Evolutionary conservation across 2,797 vertebrate genomes (phyloP).

Genomic region (Fistularia commersonii): DNA sequence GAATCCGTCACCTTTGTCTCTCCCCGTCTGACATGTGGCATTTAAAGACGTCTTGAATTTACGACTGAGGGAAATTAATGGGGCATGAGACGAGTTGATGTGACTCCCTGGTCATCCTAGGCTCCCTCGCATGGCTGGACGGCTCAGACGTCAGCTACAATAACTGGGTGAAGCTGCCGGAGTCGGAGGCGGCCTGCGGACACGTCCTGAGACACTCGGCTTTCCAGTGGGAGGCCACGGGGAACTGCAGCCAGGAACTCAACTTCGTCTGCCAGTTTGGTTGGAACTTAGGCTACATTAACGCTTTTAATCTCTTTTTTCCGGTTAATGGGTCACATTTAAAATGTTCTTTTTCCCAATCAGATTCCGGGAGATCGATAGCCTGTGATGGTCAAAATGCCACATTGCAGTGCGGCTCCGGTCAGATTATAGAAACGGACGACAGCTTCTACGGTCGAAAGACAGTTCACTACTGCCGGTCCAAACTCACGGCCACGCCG

Average conservation of each 20-base stretch:
- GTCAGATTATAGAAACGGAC: slow-evolving; percentile 83
- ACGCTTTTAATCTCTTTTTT: not conserved
- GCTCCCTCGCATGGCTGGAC: slow-evolving; percentile 84
- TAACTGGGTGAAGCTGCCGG: slow-evolving; percentile 76
- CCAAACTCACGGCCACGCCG: slow-evolving; percentile 20
- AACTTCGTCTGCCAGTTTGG: slow-evolving; percentile 90
- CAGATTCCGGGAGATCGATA: slow-evolving; percentile 80
- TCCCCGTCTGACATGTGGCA: too few species aligned
- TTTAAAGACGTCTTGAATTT: not conserved
- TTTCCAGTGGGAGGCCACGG: slow-evolving; percentile 81
- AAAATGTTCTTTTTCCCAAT: not conserved
- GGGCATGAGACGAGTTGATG: too few species aligned
- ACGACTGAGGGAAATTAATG: not conserved
- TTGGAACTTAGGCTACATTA: slow-evolving; percentile 44
- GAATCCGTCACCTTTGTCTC: too few species aligned
- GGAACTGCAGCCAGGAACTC: slow-evolving; percentile 83
- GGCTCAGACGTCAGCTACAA: slow-evolving; percentile 83
- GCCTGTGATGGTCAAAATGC: slow-evolving; percentile 84
- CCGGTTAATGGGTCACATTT: not conserved
- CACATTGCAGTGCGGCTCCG: slow-evolving; percentile 87
- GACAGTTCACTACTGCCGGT: slow-evolving; percentile 81
- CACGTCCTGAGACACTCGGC: slow-evolving; percentile 77
- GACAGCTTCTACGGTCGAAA: slow-evolving; percentile 86
- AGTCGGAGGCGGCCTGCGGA: slow-evolving; percentile 69
- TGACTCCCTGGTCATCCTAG: slow-evolving; percentile 49